These are phyloP conservation scores for Notospermus geniculatus DNA, from an alignment of 1,140 invertebrate genomes.

Conservation along the genomic window DNA sequence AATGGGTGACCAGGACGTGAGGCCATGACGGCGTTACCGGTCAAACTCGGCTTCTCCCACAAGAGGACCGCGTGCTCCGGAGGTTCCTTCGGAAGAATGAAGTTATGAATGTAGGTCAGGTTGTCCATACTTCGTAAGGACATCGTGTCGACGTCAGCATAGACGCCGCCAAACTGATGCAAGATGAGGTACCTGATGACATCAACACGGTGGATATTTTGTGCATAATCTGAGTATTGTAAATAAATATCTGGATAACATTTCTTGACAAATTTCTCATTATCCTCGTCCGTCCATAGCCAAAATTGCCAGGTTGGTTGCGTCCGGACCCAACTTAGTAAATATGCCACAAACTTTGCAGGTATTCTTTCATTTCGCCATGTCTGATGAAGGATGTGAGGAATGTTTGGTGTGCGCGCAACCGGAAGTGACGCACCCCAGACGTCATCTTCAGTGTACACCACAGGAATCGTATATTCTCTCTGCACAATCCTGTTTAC, in stretches of 20 bases:
- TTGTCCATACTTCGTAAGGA: background rate
- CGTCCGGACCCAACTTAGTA: background rate
- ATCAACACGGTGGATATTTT: background rate
- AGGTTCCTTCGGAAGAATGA: background rate
- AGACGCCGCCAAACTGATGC: slow-evolving; percentile 3
- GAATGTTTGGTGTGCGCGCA: background rate
- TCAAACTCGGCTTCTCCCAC: background rate
- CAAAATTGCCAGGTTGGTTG: slow-evolving; percentile 1
- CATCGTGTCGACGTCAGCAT: slow-evolving; percentile 1
- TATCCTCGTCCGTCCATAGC: background rate
- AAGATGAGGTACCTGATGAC: background rate
- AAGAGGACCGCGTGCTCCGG: background rate
- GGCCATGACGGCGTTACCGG: no score
- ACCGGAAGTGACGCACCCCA: no score
- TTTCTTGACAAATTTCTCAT: background rate
- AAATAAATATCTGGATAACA: background rate
- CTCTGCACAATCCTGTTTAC: no score
- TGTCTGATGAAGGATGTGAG: slow-evolving; percentile 2
- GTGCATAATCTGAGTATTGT: slow-evolving; percentile 3
- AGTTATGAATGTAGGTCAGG: background rate
- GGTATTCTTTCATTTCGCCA: background rate
- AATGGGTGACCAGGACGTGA: no score
- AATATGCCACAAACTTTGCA: background rate
- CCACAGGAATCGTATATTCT: no score
- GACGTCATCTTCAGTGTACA: no score